phyloP scores from a whole-genome alignment of 2,797 vertebrate species.

The Anniella stebbinsi region DNA sequence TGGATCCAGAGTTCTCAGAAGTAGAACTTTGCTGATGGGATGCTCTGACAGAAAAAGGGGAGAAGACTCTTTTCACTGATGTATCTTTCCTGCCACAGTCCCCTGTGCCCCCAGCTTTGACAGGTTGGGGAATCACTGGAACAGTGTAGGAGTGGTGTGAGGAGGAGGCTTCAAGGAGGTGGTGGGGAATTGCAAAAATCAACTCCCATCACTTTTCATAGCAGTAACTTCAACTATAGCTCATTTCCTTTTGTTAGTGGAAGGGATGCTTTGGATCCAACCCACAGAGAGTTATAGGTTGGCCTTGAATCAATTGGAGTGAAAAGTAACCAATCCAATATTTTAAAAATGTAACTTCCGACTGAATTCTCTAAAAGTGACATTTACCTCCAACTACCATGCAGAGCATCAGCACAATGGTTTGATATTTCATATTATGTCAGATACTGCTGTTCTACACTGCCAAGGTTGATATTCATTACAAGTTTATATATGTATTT shows the following conservation, averaged over 20 bases:
- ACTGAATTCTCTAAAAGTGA: neutral
- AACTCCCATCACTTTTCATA: neutral
- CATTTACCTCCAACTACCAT: neutral
- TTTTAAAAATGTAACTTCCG: neutral
- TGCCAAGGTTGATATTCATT: neutral
- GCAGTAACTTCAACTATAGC: neutral
- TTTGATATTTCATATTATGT: neutral
- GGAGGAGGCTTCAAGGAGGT: too few species aligned
- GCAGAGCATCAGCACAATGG: neutral
- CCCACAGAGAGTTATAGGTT: neutral
- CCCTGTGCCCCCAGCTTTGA: too few species aligned
- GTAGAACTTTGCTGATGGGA: too few species aligned
- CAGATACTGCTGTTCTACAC: neutral
- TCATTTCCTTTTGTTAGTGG: neutral
- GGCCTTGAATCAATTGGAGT: neutral
- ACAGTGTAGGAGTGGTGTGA: too few species aligned
- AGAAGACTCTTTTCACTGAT: too few species aligned
- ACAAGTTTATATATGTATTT: accelerated
- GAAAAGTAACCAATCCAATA: neutral
- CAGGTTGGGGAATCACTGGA: too few species aligned
- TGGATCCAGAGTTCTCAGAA: too few species aligned
- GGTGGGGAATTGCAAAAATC: neutral
- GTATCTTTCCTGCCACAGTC: too few species aligned
- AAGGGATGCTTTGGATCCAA: neutral
- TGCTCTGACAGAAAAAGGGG: too few species aligned